Base-by-base conservation (phyloP, 92 coral and sea anemone species). In the Epizoanthus illoricatus region DNA sequence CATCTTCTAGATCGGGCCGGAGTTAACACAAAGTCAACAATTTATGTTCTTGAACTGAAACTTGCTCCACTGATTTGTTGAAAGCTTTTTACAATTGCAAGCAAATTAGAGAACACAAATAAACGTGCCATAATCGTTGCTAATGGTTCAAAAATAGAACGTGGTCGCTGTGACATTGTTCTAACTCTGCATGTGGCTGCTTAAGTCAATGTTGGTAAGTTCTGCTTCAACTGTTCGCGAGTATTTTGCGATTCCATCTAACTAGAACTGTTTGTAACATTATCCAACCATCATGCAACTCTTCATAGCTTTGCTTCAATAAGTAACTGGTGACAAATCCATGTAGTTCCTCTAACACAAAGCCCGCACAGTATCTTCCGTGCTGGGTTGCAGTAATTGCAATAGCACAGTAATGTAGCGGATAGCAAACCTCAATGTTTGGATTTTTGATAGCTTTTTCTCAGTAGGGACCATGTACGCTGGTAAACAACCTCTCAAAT, bases 371-470 rank as follows among this genome's bases (percentile, higher is more conserved):
- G 33, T 18, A 6, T 36, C 81, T 11, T 36, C 81, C 33, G 71
- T 20, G 4, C 60, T n/a, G 4, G 82, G 71, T 28, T 96, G 92
- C 7, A 96, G 86, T 40, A 93, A 85, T 7, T 96, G 85, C 86
- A 84, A 90, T 41, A 96, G 87, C 71, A 90, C 81, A 23, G 88
- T 82, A 24, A 96, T 96, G 56, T 96, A 96, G 67, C 94, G 91
- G 49, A 96, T 96, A 40, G 99, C 99, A 52, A 90, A 86, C 42
- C 99, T 89, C 68, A 96, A 64, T 49, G 99, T 96, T 69, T 96
- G 97, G 79, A 96, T 96, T 89, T 96, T 96, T 49, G 99, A 96
- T 16, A 96, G 95, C 88, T 91, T 93, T 67, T 91, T 88, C 60
- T 90, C 93, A 45, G 85, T 88, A 0, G 99, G 98, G 12, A 89